These are phyloP conservation scores for Tretioscincus oriximinensis DNA, from an alignment of 2,113 vertebrate genomes.

Conservation along the genomic window DNA sequence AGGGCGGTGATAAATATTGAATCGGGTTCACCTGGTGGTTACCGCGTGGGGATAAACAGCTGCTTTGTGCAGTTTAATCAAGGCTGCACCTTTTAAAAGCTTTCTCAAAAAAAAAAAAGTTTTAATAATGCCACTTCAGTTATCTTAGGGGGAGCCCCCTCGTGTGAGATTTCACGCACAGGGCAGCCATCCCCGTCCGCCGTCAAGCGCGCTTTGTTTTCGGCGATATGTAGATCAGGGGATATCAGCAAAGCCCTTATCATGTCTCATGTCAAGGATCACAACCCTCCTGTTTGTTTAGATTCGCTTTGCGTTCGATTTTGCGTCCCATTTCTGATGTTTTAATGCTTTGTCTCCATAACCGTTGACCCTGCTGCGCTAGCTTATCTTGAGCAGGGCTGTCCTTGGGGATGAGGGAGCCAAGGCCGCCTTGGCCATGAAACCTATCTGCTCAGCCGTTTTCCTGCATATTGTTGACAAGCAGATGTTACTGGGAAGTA, in stretches of 20 bases:
- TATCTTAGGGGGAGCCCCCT: conserved; percentile 72
- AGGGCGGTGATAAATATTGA: conserved; percentile 99
- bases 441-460: conserved; percentile 38
- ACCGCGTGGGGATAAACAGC: conserved; percentile 94
- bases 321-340: conserved; percentile 57
- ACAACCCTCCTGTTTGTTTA: conserved; percentile 66
- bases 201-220: conserved; percentile 69
- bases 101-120: conserved; percentile 65
- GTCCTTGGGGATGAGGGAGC: conserved; percentile 32
- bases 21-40: conserved; percentile 99
- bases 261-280: conserved; percentile 68
- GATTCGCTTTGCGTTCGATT: conserved; percentile 51
- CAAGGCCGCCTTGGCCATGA: conserved; percentile 51
- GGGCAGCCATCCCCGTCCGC: conserved; percentile 61
- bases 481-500: not conserved
- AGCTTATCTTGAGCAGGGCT: conserved; percentile 47
- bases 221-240: conserved; percentile 68
- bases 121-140: conserved; percentile 75
- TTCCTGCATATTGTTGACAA: conserved; percentile 39
- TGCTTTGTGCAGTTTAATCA: conserved; percentile 88
- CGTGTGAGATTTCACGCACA: conserved; percentile 90
- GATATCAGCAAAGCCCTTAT: conserved; percentile 63
- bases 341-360: conserved; percentile 50
- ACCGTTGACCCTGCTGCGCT: conserved; percentile 62
- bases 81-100: conserved; percentile 64